Evolutionary conservation across 2,113 vertebrate genomes (phyloP), one percentile per base, ranked within the genome.

Genomic region (Anolis carolinensis): DNA sequence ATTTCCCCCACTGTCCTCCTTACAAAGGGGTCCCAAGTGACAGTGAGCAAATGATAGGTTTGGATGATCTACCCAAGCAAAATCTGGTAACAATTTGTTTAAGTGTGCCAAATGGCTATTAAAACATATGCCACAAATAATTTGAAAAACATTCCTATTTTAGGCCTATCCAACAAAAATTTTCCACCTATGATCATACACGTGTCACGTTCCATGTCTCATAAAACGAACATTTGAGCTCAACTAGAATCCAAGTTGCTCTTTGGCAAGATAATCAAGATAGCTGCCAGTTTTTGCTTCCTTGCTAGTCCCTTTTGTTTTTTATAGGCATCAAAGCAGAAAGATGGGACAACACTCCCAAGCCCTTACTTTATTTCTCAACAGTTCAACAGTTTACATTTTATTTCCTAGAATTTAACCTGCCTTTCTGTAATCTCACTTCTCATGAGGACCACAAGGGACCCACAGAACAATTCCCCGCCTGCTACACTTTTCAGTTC

Each of bases 191-290:
- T 18, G 16, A 3, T 59, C 55, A 59, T 59, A 32, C n/a, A n/a
- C 8, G 0, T 3, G 9, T 21, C 36, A 8, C 62, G 8, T 73
- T 79, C 0, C 1, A 34, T 1, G 0, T 25, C 20, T 25, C 16
- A 10, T 79, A 0, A 4, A 2, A 10, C 1, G 14, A 0, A 68
- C 27, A 16, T 7, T 68, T 65, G 23, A 18, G 25, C 30, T 5
- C 63, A 23, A 25, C 63, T 16, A 20, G 0, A 21, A n/a, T 32
- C 0, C 6, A 10, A 52, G 30, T n/a, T 32, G n/a, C 68, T 11
- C 39, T 4, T 30, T 1, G 30, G 25, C 27, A 77, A 9, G 13
- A 55, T 48, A 18, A 18, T 2, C 25, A 76, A 30, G 11, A 78
- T 18, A 1, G 5, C 65, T 44, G 67, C 23, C 23, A 44, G 27